Conservation (phyloP, 2,797 vertebrate genomes). For the Emydoidea blandingii region DNA sequence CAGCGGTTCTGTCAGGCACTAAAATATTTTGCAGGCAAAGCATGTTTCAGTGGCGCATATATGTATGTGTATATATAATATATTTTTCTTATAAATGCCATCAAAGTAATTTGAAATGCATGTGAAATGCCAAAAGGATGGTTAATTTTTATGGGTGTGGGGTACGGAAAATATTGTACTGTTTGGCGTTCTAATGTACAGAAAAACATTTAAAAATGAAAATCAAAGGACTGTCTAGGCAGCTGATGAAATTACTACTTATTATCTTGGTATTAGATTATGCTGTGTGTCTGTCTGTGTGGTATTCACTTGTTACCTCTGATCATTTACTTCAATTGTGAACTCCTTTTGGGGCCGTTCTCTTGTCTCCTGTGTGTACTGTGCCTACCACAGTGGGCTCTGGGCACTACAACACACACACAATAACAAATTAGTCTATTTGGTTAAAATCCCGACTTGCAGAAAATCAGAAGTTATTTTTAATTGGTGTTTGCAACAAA, state of each 20-base stretch:
- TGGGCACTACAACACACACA: not conserved
- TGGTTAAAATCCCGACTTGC: not conserved
- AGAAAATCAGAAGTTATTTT: not conserved
- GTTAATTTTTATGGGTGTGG: not conserved
- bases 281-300: not conserved
- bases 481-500: rapidly evolving
- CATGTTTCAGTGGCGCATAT: not conserved
- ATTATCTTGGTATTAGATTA: not conserved
- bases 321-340: rapidly evolving
- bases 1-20: not conserved
- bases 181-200: not conserved
- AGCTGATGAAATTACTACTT: not conserved
- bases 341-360: not conserved
- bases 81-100: not conserved
- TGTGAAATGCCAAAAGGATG: not conserved
- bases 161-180: not conserved
- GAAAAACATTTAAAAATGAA: not conserved
- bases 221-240: not conserved
- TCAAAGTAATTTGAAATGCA: not conserved
- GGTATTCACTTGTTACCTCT: rapidly evolving
- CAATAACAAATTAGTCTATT: not conserved
- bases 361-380: rapidly evolving
- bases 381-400: not conserved
- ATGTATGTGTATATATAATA: not conserved
- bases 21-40: not conserved